phyloP scores from a whole-genome alignment of 2,888 invertebrate genomes.

The Drosophila borealis region DNA sequence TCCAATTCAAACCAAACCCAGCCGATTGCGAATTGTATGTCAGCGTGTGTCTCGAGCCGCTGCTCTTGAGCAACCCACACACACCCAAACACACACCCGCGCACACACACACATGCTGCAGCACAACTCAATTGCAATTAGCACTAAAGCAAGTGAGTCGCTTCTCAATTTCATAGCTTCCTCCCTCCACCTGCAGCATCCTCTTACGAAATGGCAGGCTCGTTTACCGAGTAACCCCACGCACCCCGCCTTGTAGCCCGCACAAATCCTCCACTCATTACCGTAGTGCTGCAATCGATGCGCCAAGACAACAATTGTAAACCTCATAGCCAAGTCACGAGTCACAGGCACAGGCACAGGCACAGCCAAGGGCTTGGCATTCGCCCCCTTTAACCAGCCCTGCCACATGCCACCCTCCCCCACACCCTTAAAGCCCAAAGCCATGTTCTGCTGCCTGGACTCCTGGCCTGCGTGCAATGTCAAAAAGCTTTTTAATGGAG shows the following conservation, averaged over 20 bases:
- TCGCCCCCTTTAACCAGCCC: no score
- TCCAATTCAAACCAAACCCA: constrained; percentile 10
- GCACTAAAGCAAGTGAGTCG: constrained; percentile 59
- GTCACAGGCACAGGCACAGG: not conserved
- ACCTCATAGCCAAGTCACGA: constrained; percentile 17
- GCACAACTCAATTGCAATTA: constrained; percentile 77
- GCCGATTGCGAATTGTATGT: constrained; percentile 38
- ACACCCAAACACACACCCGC: constrained; percentile 2
- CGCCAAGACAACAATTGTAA: constrained; percentile 48
- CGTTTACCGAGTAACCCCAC: constrained; percentile 21
- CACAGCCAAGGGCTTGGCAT: not conserved
- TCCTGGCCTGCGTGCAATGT: constrained; percentile 58
- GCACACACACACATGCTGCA: constrained; percentile 16
- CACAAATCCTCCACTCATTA: constrained; percentile 50
- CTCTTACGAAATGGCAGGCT: constrained; percentile 39
- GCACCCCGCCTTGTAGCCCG: not conserved
- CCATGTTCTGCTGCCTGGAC: constrained; percentile 10
- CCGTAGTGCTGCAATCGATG: constrained; percentile 66
- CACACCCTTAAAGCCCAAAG: not conserved
- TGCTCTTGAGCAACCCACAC: constrained; percentile 5
- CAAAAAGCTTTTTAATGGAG: constrained; percentile 81
- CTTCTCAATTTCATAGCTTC: constrained; percentile 34
- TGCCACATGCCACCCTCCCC: not conserved
- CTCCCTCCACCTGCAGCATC: not conserved
- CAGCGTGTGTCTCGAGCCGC: constrained; percentile 26